Base-by-base conservation (phyloP, 2,888 invertebrate genomes). In the Idaea straminata region DNA sequence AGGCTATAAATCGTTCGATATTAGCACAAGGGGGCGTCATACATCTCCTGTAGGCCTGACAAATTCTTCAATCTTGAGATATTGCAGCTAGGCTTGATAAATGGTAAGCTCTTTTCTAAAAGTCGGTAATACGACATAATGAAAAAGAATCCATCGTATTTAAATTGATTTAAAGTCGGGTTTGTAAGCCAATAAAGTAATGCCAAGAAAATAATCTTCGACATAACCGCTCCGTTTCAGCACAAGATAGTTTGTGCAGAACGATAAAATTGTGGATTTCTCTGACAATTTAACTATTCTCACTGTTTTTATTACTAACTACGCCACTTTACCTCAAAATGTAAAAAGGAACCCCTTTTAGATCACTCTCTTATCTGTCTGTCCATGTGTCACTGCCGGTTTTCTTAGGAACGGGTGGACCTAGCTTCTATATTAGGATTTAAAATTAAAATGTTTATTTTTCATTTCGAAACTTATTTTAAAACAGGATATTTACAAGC, bases 61-160 rank as follows among this genome's bases (percentile, higher is more conserved):
- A 88, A 88, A 88, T 87, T 81, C 85, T 77, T 81, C 72, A 72
- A 86, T 84, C 81, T 83, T 74, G 69, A 74, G 80, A 79, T 84
- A 86, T 83, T 80, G 74, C 71, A 64, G 70, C 72, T 72, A 73
- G 72, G 71, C 71, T 68, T 79, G 79, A 81, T 76, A 77, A 80
- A 76, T 69, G 67, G 62, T 64, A 1, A 62, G 64, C 57, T 68
- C 47, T 47, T 47, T 47, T 47, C 47, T 47, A 47, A 47, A 47
- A 47, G 47, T 47, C 10, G 0, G 47, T 47, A 34, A 34, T 34
- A 5, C 60, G 35, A 35, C 34, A 25, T 5, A 25, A 34, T 34
- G 34, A 25, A 59, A 59, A 62, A 57, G 58, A 61, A 47, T n/a
- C 47, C 5, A 47, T 13, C 47, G 47, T 5, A 47, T 47, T 47